These are phyloP conservation scores for Liposcelis brunnea DNA, from an alignment of 2,888 invertebrate genomes.

Conservation along the genomic window DNA sequence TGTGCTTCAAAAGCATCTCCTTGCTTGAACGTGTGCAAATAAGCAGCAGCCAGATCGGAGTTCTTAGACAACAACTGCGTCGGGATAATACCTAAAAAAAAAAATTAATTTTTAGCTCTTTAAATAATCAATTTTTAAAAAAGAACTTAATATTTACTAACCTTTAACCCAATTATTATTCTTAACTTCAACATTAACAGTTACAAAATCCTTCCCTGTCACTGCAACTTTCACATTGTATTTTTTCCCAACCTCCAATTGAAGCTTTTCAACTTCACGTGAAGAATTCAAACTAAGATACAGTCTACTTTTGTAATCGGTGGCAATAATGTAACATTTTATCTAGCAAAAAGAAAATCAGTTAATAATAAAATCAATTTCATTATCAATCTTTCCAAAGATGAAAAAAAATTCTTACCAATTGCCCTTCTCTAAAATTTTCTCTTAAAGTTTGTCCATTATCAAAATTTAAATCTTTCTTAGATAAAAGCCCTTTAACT, in stretches of 20 bases:
- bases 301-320: slow-evolving; percentile 25
- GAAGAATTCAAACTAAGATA: slow-evolving; percentile 26
- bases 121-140: too few species aligned
- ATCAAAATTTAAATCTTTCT: too few species aligned
- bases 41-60: too few species aligned
- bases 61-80: too few species aligned
- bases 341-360: slow-evolving; percentile 26
- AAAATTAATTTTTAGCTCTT: too few species aligned
- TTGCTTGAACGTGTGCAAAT: too few species aligned
- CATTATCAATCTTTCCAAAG: slow-evolving; percentile 16
- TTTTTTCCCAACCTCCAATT: slow-evolving; percentile 18
- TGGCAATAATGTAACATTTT: slow-evolving; percentile 30
- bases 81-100: too few species aligned
- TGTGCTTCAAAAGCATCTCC: too few species aligned
- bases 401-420: slow-evolving; percentile 28
- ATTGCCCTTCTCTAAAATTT: slow-evolving; percentile 32
- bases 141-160: too few species aligned
- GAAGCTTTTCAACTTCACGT: slow-evolving; percentile 17
- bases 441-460: too few species aligned
- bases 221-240: slow-evolving; percentile 11
- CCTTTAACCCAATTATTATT: too few species aligned
- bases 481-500: slow-evolving; percentile 26
- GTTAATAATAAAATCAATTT: slow-evolving; percentile 10
- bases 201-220: slow-evolving; percentile 13
- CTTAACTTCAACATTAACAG: too few species aligned